Evolutionary conservation across 2,797 vertebrate genomes (phyloP), one percentile per base, ranked within the genome.

Genomic region (Cygnus olor): DNA sequence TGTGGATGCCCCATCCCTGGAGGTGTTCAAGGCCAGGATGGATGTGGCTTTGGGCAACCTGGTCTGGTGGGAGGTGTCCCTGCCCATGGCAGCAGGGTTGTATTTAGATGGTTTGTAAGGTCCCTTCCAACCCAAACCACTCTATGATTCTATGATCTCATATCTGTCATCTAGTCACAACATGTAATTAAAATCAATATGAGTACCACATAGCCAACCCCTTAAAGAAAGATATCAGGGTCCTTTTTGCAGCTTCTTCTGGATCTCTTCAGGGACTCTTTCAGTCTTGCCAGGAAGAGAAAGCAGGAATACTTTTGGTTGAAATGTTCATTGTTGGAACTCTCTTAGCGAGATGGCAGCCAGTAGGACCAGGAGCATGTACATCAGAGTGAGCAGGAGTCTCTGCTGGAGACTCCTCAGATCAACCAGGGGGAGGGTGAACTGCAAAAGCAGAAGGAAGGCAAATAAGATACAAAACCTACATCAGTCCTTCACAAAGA

Each of bases 291-390:
- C 34, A n/a, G 42, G 42, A 66, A 90, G 88, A 91, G 27, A 70
- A 93, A 84, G 22, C 5, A 77, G 74, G 80, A 91, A 88, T 81
- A 95, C 90, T 95, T 88, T 79, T 51, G 85, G 64, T 54, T 2
- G 1, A 73, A 92, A 80, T 5, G 0, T 65, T 80, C 84, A 5
- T 3, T 44, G 17, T 19, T 82, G 58, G 4, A 73, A 90, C 70
- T 90, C 61, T 74, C 83, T 78, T 57, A 38, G 88, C 6, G 63
- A 79, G 77, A 65, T 2, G 36, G 80, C 82, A 89, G 72, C 6
- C 85, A 71, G 88, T 57, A 60, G 0, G 0, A 79, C 25, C 88
- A 79, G 66, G 88, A 88, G 73, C 45, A 42, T 42, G 82, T 71
- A 69, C 79, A 82, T 42, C 78, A 61, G 2, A 2, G 1, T 19